Evolutionary conservation across 2,797 vertebrate species (phyloP).

Genomic region (Rhinichthys osculus): DNA sequence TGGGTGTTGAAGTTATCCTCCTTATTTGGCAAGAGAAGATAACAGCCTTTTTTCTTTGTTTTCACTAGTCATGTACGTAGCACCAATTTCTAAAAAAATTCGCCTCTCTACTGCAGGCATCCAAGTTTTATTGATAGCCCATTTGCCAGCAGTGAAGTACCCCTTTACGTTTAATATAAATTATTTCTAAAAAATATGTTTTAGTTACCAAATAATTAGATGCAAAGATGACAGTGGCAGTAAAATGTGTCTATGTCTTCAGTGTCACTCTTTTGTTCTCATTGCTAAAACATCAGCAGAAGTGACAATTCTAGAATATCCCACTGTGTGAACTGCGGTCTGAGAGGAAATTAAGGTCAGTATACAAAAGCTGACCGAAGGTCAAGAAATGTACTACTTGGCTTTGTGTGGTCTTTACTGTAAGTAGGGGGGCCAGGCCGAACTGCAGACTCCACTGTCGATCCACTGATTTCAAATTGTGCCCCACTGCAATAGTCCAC

Average conservation of each 20-base stretch:
- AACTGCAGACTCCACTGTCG: background rate
- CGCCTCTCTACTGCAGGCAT: background rate
- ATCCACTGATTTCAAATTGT: background rate
- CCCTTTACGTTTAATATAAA: background rate
- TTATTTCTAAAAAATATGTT: no score
- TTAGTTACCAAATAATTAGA: background rate
- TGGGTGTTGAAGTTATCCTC: background rate
- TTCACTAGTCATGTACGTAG: background rate
- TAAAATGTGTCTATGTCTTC: background rate
- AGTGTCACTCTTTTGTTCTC: background rate
- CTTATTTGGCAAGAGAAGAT: background rate
- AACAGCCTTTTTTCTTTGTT: background rate
- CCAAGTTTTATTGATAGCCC: background rate
- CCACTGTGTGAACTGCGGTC: background rate
- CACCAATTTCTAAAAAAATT: background rate
- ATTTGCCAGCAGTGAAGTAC: background rate
- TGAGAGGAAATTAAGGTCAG: background rate
- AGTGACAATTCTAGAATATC: background rate
- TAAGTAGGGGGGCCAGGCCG: background rate
- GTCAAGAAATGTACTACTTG: background rate
- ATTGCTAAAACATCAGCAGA: background rate
- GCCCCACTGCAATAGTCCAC: background rate
- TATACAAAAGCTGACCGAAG: background rate
- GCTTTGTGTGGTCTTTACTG: slow-evolving; percentile 9
- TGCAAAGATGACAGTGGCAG: background rate